Evolutionary conservation across 2,888 invertebrate species (phyloP), one percentile per base, ranked within the genome.

Genomic region (Ectemnius lituratus): DNA sequence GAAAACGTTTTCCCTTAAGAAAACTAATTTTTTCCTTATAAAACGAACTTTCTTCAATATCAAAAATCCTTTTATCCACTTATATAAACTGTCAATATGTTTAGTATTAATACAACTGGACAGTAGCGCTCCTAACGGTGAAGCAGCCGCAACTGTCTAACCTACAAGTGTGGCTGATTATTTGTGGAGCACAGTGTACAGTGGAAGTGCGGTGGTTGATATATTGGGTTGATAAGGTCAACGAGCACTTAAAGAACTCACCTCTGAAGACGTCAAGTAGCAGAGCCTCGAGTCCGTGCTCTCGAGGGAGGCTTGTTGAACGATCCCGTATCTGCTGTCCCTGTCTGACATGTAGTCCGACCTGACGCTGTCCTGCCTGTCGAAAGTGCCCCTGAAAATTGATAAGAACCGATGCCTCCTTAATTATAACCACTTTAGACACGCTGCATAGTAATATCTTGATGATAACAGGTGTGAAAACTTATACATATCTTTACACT

Each of bases 251-350:
- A 65, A 68, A 73, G 67, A 69, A 94, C 97, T 95, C 93, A 98
- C 97, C 97, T 98, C 98, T 82, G 97, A 98, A 61, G 97, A 98
- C 82, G 98, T 98, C 90, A 98, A 94, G 92, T 98, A 98, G 92
- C 97, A 97, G 86, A 97, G 94, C 86, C 97, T 94, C 81, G 97
- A 97, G 92, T 98, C 98, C 11, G 97, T 97, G 92, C 97, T 97
- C 91, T 98, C 97, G 79, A 98, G 95, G 65, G 97, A 97, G 60
- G 97, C 97, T 91, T 98, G 98, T 91, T 97, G 97, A 85, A 97
- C 96, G 90, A 97, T 97, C 83, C 97, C 97, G 85, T 96, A 94
- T 72, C 94, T 92, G 18, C 96, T 94, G 88, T 97, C 97, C 78
- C 97, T 94, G 91, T 97, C 97, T 89, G 97, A 97, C 92, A 97